Base-by-base conservation (phyloP, 2,888 invertebrate genomes). In the Xestia xanthographa region DNA sequence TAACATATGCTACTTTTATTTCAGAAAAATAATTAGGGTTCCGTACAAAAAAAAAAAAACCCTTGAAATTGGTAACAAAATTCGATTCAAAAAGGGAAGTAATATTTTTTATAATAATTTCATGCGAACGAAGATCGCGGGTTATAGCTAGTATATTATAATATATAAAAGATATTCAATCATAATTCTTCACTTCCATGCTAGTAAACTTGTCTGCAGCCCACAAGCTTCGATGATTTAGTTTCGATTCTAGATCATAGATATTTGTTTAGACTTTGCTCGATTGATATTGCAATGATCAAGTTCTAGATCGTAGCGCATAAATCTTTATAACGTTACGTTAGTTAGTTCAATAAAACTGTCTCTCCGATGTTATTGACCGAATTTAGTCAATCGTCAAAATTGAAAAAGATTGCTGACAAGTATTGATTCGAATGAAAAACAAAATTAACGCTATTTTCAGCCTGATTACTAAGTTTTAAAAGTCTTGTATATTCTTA, bases 301-400 rank as follows among this genome's bases (percentile, higher is more conserved):
- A 53, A 75, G 17, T 63, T 63, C 38, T 26, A 14, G 12, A 43
- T 48, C 48, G 29, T 9, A 58, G 26, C 41, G n/a, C 62, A 75
- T 75, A 17, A 6, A 50, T 53, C 50, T 67, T 67, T 20, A 22
- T 62, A 48, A 45, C n/a, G 17, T 62, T 62, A 29, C n/a, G 17
- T 62, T 53, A 29, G 29, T 75, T 34, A 56, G 53, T 69, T 77
- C 56, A 70, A 79, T 78, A 48, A 79, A 63, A 77, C 38, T 20
- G 22, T 29, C 17, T 43, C 22, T 38, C 12, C 26, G 26, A 62
- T 29, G 67, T 17, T 34, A 68, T 68, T 78, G 68, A n/a, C 20
- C 45, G 53, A 62, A 45, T 53, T 78, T 62, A 63, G 60, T 45
- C 11, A 29, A 26, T 48, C 17, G n/a, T 48, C n/a, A 11, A 66